Evolutionary conservation across 2,888 invertebrate genomes (phyloP), one percentile per base, ranked within the genome.

Genomic region (Cremastinae sp.): DNA sequence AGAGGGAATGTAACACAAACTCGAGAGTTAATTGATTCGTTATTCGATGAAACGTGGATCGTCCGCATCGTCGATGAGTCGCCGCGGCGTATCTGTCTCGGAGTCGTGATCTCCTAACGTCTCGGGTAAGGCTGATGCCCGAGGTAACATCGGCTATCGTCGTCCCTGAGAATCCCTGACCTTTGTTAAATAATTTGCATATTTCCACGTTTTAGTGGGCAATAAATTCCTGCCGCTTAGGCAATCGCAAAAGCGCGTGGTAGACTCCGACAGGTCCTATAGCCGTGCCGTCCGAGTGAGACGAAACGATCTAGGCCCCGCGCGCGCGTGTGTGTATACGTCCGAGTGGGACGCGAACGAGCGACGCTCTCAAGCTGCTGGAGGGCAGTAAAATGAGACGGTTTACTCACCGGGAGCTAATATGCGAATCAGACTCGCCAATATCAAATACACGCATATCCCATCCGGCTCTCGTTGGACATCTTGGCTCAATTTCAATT

Each of bases 171-270:
- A 83, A 86, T 86, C 84, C 85, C 85, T 85, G 85, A 87, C 85
- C 85, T 88, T 85, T 85, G 86, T 84, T 83, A 86, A 85, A 83
- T 84, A 83, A 88, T 87, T 86, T 85, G 83, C 87, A 87, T 87
- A 86, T 85, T 85, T 86, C 82, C 83, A 83, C 83, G 82, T 86
- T 80, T 87, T 85, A 87, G 83, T 85, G 83, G 83, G 80, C 82
- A 86, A 85, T 88, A 87, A 87, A 88, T 88, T 86, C 81, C 83
- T 82, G 83, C 81, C 84, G 84, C 84, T 87, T 85, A 82, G 85
- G 85, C 85, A 88, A 88, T 89, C 86, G 82, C 80, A 81, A 81
- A 55, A 70, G 61, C 82, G 28, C 28, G 81, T 79, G 81, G 80
- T 79, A 82, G 79, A 83, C 62, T 70, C 49, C 65, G 74, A 56